Evolutionary conservation across 1,140 invertebrate genomes (phyloP).

Genomic region (Mactra quadrangularis): DNA sequence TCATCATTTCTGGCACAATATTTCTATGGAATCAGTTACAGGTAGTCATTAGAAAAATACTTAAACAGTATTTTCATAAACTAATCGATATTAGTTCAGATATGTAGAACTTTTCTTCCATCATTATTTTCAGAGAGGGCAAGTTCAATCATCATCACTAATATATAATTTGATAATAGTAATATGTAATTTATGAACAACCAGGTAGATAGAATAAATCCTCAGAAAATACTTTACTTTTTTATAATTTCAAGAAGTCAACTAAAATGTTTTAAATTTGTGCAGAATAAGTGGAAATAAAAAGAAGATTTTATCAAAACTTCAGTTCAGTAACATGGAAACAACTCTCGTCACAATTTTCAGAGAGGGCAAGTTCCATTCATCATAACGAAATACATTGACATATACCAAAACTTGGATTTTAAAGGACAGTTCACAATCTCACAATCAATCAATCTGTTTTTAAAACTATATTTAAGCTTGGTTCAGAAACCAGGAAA

Average conservation of each 20-base stretch:
- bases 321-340: constrained; percentile 32
- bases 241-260: too few relatives aligned
- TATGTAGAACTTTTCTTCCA: neutral
- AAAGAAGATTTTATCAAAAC: too few relatives aligned
- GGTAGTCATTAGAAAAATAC: too few relatives aligned
- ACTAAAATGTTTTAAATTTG: too few relatives aligned
- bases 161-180: neutral
- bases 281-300: too few relatives aligned
- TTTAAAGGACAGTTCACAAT: constrained; percentile 3
- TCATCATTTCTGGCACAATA: neutral
- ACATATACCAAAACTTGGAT: neutral
- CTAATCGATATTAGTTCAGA: neutral
- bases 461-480: neutral
- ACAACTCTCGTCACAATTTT: constrained; percentile 17
- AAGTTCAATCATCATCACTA: constrained; percentile 1
- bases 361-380: constrained; percentile 60
- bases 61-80: too few relatives aligned
- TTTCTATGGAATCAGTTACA: too few relatives aligned
- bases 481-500: constrained; percentile 21
- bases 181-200: neutral
- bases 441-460: neutral
- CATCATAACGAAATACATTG: constrained; percentile 21
- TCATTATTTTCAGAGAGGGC: constrained; percentile 31
- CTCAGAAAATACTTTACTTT: too few relatives aligned
- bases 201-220: too few relatives aligned